Percentiles rank a stretch among this genome's conserved stretches.
These are phyloP conservation scores for Enteromius radiatus DNA, from an alignment of 2,797 vertebrate species.

Conservation along the genomic window DNA sequence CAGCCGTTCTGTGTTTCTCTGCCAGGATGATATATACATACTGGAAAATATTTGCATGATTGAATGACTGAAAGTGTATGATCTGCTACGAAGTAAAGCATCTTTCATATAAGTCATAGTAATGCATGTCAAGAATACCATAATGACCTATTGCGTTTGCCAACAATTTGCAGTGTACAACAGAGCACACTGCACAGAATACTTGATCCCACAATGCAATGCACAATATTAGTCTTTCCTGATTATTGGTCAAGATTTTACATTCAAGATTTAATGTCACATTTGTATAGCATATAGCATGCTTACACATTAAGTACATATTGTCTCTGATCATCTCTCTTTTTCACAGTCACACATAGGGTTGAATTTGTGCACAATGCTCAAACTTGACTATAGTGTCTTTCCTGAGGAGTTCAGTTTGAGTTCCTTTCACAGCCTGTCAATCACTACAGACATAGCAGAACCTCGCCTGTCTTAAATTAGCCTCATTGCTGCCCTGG, in stretches of 20 bases:
- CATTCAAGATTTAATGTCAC: too few species aligned
- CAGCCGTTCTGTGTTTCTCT: conserved; percentile 81
- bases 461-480: conserved; percentile 69
- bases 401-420: conserved; percentile 56
- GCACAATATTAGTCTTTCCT: background rate
- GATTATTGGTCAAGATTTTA: background rate
- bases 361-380: conserved; percentile 14
- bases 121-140: background rate
- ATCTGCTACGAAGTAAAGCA: conserved; percentile 16
- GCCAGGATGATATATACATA: conserved; percentile 57
- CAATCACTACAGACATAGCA: conserved; percentile 31
- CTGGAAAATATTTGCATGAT: conserved; percentile 38
- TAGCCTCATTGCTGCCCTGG: conserved; percentile 71
- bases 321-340: background rate
- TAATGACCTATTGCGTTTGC: background rate
- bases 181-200: background rate
- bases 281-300: too few species aligned
- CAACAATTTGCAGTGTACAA: background rate
- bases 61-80: conserved; percentile 29
- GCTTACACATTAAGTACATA: background rate
- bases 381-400: background rate
- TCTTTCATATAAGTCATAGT: background rate
- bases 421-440: background rate
- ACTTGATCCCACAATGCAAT: background rate
- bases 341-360: background rate